Conservation (phyloP, 2,888 invertebrate genomes). For the Rhogogaster chlorosoma region DNA sequence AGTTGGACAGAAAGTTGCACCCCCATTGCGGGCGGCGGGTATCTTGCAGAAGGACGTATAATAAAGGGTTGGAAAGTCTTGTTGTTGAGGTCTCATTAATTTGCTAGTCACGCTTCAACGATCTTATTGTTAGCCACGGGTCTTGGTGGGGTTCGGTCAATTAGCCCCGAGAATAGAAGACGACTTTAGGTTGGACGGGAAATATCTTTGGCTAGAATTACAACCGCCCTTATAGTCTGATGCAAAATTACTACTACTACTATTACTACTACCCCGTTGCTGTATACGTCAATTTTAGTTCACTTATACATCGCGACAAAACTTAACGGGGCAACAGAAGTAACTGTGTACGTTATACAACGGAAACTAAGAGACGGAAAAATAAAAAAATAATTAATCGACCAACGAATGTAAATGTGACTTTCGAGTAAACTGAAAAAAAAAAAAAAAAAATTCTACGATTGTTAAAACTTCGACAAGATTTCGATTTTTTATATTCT, state of each 20-base stretch:
- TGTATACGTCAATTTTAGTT: background rate
- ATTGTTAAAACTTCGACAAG: background rate
- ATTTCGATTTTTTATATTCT: background rate
- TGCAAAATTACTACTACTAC: background rate
- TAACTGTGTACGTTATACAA: background rate
- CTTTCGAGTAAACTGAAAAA: background rate
- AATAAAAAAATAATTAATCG: background rate
- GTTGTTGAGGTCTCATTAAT: slow-evolving; percentile 27
- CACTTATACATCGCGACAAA: background rate
- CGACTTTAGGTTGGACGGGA: background rate
- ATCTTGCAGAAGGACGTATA: background rate
- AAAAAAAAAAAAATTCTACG: background rate
- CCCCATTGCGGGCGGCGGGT: background rate
- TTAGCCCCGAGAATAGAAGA: background rate
- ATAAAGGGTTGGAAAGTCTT: slow-evolving; percentile 19
- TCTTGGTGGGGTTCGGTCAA: slow-evolving; percentile 2
- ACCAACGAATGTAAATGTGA: background rate
- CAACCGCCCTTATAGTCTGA: background rate
- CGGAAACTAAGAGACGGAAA: background rate
- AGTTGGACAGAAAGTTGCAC: background rate
- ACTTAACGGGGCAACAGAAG: background rate
- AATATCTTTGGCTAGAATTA: slow-evolving; percentile 9
- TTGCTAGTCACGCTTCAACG: slow-evolving; percentile 6
- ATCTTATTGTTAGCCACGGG: slow-evolving; percentile 4
- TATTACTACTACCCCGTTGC: background rate